Conservation (phyloP, 2,113 vertebrate species). For the Malurus cyaneus region DNA sequence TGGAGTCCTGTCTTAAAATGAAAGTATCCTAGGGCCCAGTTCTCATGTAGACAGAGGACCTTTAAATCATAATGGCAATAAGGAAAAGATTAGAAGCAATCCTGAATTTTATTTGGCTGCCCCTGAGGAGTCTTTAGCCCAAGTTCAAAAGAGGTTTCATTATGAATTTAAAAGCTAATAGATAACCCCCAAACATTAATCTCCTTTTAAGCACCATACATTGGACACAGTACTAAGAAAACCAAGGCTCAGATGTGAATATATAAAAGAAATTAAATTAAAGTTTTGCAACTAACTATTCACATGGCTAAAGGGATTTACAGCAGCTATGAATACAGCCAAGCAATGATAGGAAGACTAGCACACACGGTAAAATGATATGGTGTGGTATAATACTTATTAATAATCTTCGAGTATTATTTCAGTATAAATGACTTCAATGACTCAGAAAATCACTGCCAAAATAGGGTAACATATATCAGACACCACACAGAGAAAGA, state of each 20-base stretch:
- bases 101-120: neutral
- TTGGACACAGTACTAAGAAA: neutral
- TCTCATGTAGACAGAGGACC: neutral
- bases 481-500: neutral
- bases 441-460: neutral
- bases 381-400: neutral
- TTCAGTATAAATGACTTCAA: neutral
- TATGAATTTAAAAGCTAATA: neutral
- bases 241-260: neutral
- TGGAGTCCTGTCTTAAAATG: neutral
- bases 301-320: neutral
- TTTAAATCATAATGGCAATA: neutral
- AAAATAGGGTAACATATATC: neutral
- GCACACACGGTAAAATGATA: neutral
- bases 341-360: neutral
- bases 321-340: neutral
- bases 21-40: neutral
- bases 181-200: neutral
- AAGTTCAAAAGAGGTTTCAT: neutral
- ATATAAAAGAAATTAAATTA: neutral
- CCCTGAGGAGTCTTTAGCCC: neutral
- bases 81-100: neutral
- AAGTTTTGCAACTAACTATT: neutral
- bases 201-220: neutral
- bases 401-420: neutral